Evolutionary conservation across 2,113 vertebrate genomes (phyloP).

Genomic region (Picathartes gymnocephalus): DNA sequence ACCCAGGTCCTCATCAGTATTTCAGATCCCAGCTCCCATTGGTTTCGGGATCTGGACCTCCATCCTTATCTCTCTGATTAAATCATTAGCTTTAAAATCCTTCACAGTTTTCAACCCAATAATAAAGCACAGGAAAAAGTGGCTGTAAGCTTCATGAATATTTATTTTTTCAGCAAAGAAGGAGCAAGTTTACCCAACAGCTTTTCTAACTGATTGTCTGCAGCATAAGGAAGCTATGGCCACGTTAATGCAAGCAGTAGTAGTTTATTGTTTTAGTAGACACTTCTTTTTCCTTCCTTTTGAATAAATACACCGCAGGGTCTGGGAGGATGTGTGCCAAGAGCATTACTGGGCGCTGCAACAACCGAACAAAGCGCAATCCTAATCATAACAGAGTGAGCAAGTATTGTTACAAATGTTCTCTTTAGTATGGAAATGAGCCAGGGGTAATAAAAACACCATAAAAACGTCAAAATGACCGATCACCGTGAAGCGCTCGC

Average conservation of each 20-base stretch:
- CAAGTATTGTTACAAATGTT: conserved; percentile 60
- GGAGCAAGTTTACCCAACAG: conserved; percentile 42
- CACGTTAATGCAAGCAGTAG: conserved; percentile 25
- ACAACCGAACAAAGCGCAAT: conserved; percentile 12
- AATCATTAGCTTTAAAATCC: background rate
- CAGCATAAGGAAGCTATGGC: conserved; percentile 20
- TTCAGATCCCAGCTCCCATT: background rate
- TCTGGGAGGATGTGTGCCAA: conserved; percentile 42
- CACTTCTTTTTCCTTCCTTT: conserved; percentile 59
- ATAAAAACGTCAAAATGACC: conserved; percentile 67
- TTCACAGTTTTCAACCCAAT: background rate
- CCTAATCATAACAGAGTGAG: conserved; percentile 24
- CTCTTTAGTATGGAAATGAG: conserved; percentile 65
- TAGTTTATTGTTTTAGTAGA: conserved; percentile 64
- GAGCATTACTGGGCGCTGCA: conserved; percentile 33
- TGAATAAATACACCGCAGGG: conserved; percentile 50
- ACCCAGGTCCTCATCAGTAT: background rate
- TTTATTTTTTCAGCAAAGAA: conserved; percentile 48
- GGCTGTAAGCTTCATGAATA: background rate
- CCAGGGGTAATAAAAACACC: conserved; percentile 65
- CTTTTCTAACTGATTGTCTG: conserved; percentile 35
- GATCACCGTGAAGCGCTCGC: background rate
- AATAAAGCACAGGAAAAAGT: background rate
- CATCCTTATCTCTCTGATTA: background rate
- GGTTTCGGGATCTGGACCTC: background rate